Evolutionary conservation across 1,140 invertebrate genomes (phyloP), one percentile per base, ranked within the genome.

Genomic region (Saccostrea echinata): DNA sequence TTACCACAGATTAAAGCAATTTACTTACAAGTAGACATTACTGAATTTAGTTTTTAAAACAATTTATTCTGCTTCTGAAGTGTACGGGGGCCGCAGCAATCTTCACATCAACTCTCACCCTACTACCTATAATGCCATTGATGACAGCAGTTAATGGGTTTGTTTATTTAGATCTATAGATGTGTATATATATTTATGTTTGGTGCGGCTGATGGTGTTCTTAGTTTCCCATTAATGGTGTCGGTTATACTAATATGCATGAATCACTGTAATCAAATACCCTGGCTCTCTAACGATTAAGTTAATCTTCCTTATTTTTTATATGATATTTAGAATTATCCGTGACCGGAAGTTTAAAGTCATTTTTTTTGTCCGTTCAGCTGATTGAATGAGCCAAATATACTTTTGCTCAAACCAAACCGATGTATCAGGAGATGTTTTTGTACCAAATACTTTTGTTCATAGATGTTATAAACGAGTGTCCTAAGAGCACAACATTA

Each of bases 11-110:
- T 30, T 30, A 18, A 61, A 61, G 12, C n/a, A 30, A 71, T 71
- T 57, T 18, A 21, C 16, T 4, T 57, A 57, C 21, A 57, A 57
- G 55, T 13, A 57, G 35, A 43, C 6, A 12, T 57, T 18, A 57
- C 9, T 43, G n/a, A 61, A 61, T 18, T 27, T 30, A 30, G n/a
- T 27, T n/a, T 21, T 27, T 71, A 13, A 24, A 71, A 71, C 27
- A 33, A 71, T 71, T 30, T 71, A 71, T 30, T 71, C 1, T 13
- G 30, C 68, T 71, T 71, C 68, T 71, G n/a, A 71, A 71, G 68
- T 71, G 27, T 71, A 30, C 11, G 68, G 68, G 13, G 13, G 2
- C 68, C 68, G 27, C 27, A 13, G 27, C 13, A 71, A 71, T 33
- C 24, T 71, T 27, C 68, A 71, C 68, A 16, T 71, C 68, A 33